Conservation (phyloP, 2,797 vertebrate species). For the Hafferia zeledoni region DNA sequence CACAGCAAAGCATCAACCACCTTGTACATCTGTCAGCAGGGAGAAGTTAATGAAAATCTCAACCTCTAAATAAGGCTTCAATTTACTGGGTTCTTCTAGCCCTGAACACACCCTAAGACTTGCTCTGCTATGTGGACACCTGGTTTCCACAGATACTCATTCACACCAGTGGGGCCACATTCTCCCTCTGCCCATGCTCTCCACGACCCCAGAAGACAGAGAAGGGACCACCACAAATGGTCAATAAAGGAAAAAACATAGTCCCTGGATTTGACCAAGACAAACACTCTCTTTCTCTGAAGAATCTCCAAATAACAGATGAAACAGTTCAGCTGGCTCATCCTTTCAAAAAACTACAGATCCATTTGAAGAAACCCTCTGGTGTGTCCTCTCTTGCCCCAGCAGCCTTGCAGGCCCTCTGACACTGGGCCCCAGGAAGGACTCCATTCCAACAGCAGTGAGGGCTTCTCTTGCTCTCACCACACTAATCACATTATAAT, state of each 20-base stretch:
- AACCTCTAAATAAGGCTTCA: background rate
- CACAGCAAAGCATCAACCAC: background rate
- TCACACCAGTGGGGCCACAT: background rate
- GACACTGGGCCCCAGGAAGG: background rate
- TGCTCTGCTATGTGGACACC: background rate
- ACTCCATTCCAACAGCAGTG: background rate
- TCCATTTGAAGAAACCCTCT: background rate
- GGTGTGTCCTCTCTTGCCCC: background rate
- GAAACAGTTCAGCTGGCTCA: background rate
- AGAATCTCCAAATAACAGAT: fast-evolving
- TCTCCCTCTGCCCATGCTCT: background rate
- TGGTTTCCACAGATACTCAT: background rate
- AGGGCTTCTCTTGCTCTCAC: slow-evolving; percentile 4
- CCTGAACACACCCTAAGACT: background rate
- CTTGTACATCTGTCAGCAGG: background rate
- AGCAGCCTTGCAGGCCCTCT: background rate
- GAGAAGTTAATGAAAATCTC: background rate
- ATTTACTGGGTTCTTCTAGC: background rate
- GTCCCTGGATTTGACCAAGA: background rate
- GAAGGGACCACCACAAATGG: background rate
- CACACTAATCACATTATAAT: slow-evolving; percentile 29
- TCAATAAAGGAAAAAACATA: background rate
- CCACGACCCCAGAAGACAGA: background rate
- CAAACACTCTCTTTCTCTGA: background rate
- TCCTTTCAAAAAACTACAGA: background rate